A percentile compares a stretch with the other conserved stretches of the same genome.
Evolutionary conservation across 2,797 vertebrate species (phyloP).

Genomic region (Phylloscopus collybita): DNA sequence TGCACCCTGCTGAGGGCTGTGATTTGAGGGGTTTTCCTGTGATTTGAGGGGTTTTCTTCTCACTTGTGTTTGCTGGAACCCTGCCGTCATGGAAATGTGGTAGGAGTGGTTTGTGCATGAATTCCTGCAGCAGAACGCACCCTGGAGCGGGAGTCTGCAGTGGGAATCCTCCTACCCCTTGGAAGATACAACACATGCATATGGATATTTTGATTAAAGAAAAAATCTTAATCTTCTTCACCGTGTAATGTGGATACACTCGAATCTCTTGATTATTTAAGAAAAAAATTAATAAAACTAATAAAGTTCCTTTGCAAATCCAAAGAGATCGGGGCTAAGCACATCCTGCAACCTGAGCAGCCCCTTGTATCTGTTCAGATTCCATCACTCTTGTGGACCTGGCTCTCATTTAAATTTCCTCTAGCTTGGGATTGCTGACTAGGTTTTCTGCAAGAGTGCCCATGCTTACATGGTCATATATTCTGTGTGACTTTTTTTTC

Average conservation of each 20-base stretch:
- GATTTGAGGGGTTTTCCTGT: neutral
- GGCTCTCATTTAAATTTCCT: conserved; percentile 89
- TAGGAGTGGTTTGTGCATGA: conserved; percentile 31
- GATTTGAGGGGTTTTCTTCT: neutral
- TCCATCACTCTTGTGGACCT: conserved; percentile 77
- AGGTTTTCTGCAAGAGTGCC: conserved; percentile 97
- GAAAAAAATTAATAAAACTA: conserved; percentile 85
- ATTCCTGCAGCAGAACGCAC: conserved; percentile 22
- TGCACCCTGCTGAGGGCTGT: neutral
- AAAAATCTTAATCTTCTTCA: conserved; percentile 76
- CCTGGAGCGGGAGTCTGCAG: conserved; percentile 33
- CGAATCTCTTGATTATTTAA: conserved; percentile 69
- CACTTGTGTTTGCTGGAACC: neutral
- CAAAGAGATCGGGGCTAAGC: conserved; percentile 82
- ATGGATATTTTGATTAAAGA: conserved; percentile 76
- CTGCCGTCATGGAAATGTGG: neutral
- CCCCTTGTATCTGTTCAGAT: conserved; percentile 75
- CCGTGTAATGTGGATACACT: conserved; percentile 66
- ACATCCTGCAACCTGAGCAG: conserved; percentile 87
- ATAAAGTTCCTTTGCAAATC: conserved; percentile 86
- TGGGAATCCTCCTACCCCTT: conserved; percentile 47
- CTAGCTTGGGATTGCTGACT: conserved; percentile 85
- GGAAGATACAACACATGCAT: conserved; percentile 58
- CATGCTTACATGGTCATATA: conserved; percentile 83
- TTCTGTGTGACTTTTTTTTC: conserved; percentile 74